Evolutionary conservation across 2,113 vertebrate species (phyloP).

Genomic region (Lota lota): DNA sequence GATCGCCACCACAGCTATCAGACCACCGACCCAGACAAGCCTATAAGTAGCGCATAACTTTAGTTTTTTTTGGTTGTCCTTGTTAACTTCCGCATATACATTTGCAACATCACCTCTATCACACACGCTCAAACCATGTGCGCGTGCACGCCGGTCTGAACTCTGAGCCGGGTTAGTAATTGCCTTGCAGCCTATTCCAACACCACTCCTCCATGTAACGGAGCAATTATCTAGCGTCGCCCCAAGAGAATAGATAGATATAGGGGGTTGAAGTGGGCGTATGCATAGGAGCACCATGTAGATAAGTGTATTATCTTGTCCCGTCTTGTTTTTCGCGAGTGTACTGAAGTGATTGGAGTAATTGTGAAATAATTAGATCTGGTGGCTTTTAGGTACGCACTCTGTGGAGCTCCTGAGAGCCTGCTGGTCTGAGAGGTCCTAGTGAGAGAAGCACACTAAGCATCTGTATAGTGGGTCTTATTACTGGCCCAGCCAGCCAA

Average conservation of each 20-base stretch:
- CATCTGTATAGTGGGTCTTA: conserved; percentile 55
- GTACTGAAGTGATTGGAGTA: conserved; percentile 13
- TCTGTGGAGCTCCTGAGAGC: conserved; percentile 24
- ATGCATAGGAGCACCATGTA: not conserved
- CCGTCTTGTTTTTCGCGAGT: conserved; percentile 22
- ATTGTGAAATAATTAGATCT: conserved; percentile 29
- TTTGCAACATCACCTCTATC: conserved; percentile 28
- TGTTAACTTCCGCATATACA: conserved; percentile 24
- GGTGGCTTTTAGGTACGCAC: conserved; percentile 17
- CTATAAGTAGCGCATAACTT: not conserved
- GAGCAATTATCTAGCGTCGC: not conserved
- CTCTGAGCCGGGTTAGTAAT: not conserved
- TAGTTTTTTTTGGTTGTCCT: conserved; percentile 22
- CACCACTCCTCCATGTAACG: not conserved
- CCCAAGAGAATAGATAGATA: too few species aligned
- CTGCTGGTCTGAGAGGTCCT: not conserved
- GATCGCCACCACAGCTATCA: conserved; percentile 11
- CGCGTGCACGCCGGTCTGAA: not conserved
- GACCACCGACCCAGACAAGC: conserved; percentile 31
- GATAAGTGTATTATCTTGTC: conserved; percentile 25
- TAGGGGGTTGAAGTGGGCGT: too few species aligned
- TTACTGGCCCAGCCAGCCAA: conserved; percentile 44
- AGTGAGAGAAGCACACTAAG: conserved; percentile 7
- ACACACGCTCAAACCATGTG: conserved; percentile 18
- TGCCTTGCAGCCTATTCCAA: not conserved